Evolutionary conservation across 2,113 vertebrate species (phyloP), one percentile per base, ranked within the genome.

Genomic region (Neotragus pygmaeus): DNA sequence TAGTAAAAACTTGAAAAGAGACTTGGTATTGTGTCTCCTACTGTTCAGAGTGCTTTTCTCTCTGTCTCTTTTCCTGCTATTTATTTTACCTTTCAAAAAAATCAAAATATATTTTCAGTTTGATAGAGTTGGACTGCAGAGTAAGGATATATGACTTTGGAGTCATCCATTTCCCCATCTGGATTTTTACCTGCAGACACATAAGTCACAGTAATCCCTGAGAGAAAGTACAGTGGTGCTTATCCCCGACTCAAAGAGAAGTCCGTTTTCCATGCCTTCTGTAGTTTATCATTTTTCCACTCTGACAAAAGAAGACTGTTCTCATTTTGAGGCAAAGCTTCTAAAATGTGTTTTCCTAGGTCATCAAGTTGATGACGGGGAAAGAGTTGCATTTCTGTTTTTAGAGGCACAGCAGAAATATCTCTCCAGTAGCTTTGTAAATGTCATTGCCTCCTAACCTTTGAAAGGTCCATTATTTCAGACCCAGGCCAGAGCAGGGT

Each of bases 381-480:
- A 96, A 84, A 49, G n/a, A 49, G 64, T 43, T 78, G 7, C 6
- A 57, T 86, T 95, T 92, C n/a, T 94, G 81, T 84, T 90, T 97
- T 93, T 94, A 90, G 98, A 96, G 82, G 84, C 94, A 86, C 58
- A 95, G 84, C 58, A 66, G 16, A 62, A 98, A 98, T 91, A 51
- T 77, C 49, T 92, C 36, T 92, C 77, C 62, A 43, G n/a, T 96
- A 97, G 80, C 97, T 98, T 97, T 36, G 5, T 86, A 98, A 78
- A 87, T 94, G 58, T 25, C 4, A 28, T 86, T 9, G 47, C 19
- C 2, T 90, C 2, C 14, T 5, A 89, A 60, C 3, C 16, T 78
- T 78, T 97, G 90, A 97, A 98, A 83, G 82, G 33, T 12, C 45
- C 4, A n/a, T 36, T 53, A 53, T n/a, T 97, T 82, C 53, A 58